A percentile compares a stretch with the other conserved stretches of the same genome.
Conservation (phyloP, 2,888 invertebrate species). For the Camptogramma bilineatum region DNA sequence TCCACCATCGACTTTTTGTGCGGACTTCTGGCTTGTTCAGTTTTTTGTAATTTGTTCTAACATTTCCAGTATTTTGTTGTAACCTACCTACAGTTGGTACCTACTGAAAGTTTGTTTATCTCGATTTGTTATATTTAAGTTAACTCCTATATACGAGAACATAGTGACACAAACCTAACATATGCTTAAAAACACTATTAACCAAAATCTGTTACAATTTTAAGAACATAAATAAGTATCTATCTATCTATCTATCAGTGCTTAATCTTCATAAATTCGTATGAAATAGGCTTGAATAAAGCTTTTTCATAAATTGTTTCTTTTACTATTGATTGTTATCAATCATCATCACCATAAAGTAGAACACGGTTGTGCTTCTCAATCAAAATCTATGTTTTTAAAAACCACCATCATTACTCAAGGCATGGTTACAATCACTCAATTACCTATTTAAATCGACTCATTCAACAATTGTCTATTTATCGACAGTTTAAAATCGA, state of each 20-base stretch:
- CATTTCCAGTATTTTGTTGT: too few relatives aligned
- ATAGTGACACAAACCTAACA: too few relatives aligned
- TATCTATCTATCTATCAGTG: too few relatives aligned
- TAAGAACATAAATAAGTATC: too few relatives aligned
- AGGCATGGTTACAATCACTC: neutral
- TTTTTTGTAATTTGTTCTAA: constrained; percentile 22
- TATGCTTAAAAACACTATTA: too few relatives aligned
- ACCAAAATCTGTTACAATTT: too few relatives aligned
- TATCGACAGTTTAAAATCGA: constrained; percentile 9
- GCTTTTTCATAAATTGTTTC: neutral
- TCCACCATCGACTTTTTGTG: constrained; percentile 58
- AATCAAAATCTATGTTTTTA: neutral
- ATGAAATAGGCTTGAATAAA: neutral
- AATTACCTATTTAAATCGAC: constrained; percentile 4
- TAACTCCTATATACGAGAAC: too few relatives aligned
- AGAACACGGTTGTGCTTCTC: too few relatives aligned
- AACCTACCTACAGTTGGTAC: too few relatives aligned
- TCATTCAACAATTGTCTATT: constrained; percentile 15
- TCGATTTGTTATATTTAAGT: too few relatives aligned
- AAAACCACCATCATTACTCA: neutral
- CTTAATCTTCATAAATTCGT: neutral
- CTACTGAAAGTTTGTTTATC: too few relatives aligned
- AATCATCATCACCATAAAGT: neutral
- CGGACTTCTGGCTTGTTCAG: constrained; percentile 28
- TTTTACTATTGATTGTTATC: neutral